phyloP scores from a whole-genome alignment of 2,888 invertebrate species.

The Phengaris alcon region DNA sequence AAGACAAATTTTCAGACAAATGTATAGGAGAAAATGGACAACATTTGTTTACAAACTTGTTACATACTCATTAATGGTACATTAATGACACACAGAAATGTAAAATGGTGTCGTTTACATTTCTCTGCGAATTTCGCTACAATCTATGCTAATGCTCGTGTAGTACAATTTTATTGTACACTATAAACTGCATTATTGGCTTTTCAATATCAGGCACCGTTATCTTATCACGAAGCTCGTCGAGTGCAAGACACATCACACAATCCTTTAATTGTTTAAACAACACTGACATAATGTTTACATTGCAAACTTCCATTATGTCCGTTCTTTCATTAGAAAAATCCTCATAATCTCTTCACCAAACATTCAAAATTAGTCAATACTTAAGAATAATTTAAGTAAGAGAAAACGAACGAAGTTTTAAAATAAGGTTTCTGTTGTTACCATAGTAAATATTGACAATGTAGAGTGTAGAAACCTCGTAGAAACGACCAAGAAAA shows the following conservation, averaged over 20 bases:
- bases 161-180: not conserved
- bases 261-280: conserved; percentile 14
- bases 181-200: not conserved
- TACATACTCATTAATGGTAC: too few relatives aligned
- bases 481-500: too few relatives aligned
- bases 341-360: not conserved
- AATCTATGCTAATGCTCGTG: too few relatives aligned
- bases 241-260: not conserved
- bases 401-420: too few relatives aligned
- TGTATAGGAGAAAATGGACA: too few relatives aligned
- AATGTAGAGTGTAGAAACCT: too few relatives aligned
- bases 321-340: conserved; percentile 4
- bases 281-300: conserved; percentile 6
- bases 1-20: too few relatives aligned
- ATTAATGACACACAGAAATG: not conserved
- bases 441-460: too few relatives aligned
- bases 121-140: not conserved
- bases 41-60: not conserved
- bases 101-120: not conserved
- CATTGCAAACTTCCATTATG: conserved; percentile 1
- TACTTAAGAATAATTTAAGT: too few relatives aligned
- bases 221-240: not conserved
- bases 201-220: not conserved
- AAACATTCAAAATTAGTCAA: not conserved
- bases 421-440: too few relatives aligned